A percentile compares a stretch with the other conserved stretches of the same genome.
These are phyloP conservation scores for Hapalemur alaotrensis DNA, from an alignment of 2,797 vertebrate species.

Conservation along the genomic window DNA sequence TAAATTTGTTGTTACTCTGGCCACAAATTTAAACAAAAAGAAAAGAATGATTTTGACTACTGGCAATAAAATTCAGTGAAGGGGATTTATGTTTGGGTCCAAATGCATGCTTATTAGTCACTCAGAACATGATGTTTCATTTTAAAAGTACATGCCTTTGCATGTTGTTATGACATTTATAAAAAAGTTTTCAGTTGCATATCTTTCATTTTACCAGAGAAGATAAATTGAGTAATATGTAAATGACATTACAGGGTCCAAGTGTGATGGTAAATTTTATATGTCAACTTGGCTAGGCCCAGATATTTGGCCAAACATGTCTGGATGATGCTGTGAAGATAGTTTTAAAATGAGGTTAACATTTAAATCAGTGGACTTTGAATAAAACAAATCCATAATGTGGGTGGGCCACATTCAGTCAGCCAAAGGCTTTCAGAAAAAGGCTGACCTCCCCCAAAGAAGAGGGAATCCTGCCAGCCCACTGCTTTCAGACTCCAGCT, in stretches of 20 bases:
- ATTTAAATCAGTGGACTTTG: not conserved
- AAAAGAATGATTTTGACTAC: not conserved
- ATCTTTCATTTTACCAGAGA: not conserved
- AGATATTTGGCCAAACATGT: not conserved
- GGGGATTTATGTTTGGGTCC: not conserved
- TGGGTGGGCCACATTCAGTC: not conserved
- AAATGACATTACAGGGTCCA: not conserved
- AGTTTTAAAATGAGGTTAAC: not conserved
- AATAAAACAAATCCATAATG: not conserved
- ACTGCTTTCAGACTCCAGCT: not conserved
- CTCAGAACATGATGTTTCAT: not conserved
- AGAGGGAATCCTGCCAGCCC: not conserved
- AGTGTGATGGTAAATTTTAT: not conserved
- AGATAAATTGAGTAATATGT: not conserved
- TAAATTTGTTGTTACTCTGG: not conserved
- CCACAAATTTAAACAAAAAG: constrained; percentile 26
- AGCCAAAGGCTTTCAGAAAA: not conserved
- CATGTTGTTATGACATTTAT: not conserved
- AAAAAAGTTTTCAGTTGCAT: not conserved
- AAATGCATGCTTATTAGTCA: not conserved
- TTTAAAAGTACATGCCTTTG: not conserved
- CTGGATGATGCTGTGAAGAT: not conserved
- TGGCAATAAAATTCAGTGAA: not conserved
- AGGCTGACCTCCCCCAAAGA: no score
- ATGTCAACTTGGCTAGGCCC: not conserved